Percentiles rank a stretch among this genome's conserved stretches.
These are phyloP conservation scores for Meandrusa payeni DNA, from an alignment of 2,888 invertebrate species.

Conservation along the genomic window DNA sequence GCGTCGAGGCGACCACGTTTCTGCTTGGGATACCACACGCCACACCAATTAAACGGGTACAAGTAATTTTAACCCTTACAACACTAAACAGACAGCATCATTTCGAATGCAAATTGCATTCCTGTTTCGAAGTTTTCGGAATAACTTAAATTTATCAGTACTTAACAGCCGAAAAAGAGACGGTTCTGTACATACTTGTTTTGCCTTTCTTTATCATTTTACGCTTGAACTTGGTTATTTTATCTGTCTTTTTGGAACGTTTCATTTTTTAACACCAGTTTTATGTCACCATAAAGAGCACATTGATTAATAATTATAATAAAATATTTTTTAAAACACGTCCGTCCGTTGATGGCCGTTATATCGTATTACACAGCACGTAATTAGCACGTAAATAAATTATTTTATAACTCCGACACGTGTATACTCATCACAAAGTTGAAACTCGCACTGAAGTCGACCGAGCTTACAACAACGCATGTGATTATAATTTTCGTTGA, in stretches of 20 bases:
- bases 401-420: conserved; percentile 12
- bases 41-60: conserved; percentile 13
- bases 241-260: conserved; percentile 58
- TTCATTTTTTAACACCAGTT: conserved; percentile 49
- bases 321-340: too few species aligned
- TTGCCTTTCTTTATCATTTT: conserved; percentile 67
- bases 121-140: conserved; percentile 6
- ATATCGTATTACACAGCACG: conserved; percentile 34
- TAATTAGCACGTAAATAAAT: conserved; percentile 25
- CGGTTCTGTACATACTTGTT: conserved; percentile 44
- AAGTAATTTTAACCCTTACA: conserved; percentile 15
- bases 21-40: conserved; percentile 32
- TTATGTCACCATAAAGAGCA: conserved; percentile 31
- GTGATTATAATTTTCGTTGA: conserved; percentile 23
- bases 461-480: conserved; percentile 16
- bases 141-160: conserved; percentile 18
- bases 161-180: conserved; percentile 18
- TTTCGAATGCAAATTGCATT: conserved; percentile 22
- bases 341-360: too few species aligned
- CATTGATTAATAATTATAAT: too few species aligned
- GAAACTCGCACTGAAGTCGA: conserved; percentile 19
- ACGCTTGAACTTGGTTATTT: conserved; percentile 66
- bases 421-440: conserved; percentile 21
- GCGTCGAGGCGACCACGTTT: conserved; percentile 50
- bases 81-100: conserved; percentile 1